Percentiles rank a stretch among this genome's conserved stretches.
Conservation (phyloP, 2,113 vertebrate species). For the Erinaceus europaeus region DNA sequence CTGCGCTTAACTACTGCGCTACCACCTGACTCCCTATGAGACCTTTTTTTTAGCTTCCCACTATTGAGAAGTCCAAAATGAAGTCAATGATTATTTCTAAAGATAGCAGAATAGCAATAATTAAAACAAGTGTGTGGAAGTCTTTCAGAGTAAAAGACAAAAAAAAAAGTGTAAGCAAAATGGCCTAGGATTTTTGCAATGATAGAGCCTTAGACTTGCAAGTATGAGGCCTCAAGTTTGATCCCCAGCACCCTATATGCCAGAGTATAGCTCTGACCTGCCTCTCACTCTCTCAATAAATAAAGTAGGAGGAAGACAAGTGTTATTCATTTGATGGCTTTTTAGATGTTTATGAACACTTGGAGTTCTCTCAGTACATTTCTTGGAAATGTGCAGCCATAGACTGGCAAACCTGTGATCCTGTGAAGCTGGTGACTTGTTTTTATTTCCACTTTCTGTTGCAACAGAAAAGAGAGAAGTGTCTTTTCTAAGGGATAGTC, state of each 20-base stretch:
- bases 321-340: slow-evolving; percentile 15
- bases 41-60: neutral
- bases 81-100: neutral
- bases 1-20: no score
- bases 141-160: slow-evolving; percentile 4
- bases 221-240: no score
- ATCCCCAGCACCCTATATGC: no score
- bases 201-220: no score
- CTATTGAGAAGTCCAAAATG: neutral
- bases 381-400: neutral
- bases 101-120: neutral
- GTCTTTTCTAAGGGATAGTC: neutral
- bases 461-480: slow-evolving; percentile 8
- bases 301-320: neutral
- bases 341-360: neutral
- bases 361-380: neutral
- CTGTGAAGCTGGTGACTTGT: neutral
- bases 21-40: no score
- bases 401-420: slow-evolving; percentile 6
- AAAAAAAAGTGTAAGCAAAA: no score
- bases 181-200: no score
- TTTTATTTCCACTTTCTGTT: slow-evolving; percentile 25
- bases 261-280: no score
- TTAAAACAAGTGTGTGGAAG: neutral
- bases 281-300: no score